Conservation (phyloP, 1,140 invertebrate genomes). For the Oppia nitens region DNA sequence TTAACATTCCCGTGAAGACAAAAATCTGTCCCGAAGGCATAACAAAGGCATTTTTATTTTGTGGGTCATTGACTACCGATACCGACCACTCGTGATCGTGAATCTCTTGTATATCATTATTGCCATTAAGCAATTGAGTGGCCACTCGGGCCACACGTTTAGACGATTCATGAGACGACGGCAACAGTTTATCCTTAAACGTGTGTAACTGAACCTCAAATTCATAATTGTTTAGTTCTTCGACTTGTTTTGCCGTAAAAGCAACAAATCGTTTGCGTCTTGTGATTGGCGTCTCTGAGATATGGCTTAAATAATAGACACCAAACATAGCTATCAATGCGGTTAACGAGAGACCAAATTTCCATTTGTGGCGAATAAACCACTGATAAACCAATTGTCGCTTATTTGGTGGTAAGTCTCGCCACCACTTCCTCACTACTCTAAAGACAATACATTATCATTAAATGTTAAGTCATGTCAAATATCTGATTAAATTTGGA, state of each 20-base stretch:
- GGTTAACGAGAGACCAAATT: conserved; percentile 1
- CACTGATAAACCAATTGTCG: conserved; percentile 22
- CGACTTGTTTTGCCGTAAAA: conserved; percentile 33
- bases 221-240: conserved; percentile 28
- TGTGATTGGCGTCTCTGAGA: conserved; percentile 36
- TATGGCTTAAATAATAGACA: conserved; percentile 33
- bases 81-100: conserved; percentile 33
- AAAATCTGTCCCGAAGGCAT: conserved; percentile 44
- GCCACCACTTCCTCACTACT: conserved; percentile 34
- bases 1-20: conserved; percentile 40
- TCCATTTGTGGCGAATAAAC: conserved; percentile 24
- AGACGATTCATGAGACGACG: conserved; percentile 26
- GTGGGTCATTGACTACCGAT: conserved; percentile 30
- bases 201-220: conserved; percentile 26
- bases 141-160: conserved; percentile 27
- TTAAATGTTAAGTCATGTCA: too few relatives aligned
- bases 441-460: conserved; percentile 18
- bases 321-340: conserved; percentile 8
- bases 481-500: too few relatives aligned
- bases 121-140: conserved; percentile 26
- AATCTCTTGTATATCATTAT: conserved; percentile 32
- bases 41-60: conserved; percentile 30
- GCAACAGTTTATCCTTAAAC: conserved; percentile 27
- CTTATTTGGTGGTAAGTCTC: conserved; percentile 26
- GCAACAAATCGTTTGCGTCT: conserved; percentile 35